Evolutionary conservation across 2,797 vertebrate species (phyloP), one percentile per base, ranked within the genome.

Genomic region (Thamnophis elegans): DNA sequence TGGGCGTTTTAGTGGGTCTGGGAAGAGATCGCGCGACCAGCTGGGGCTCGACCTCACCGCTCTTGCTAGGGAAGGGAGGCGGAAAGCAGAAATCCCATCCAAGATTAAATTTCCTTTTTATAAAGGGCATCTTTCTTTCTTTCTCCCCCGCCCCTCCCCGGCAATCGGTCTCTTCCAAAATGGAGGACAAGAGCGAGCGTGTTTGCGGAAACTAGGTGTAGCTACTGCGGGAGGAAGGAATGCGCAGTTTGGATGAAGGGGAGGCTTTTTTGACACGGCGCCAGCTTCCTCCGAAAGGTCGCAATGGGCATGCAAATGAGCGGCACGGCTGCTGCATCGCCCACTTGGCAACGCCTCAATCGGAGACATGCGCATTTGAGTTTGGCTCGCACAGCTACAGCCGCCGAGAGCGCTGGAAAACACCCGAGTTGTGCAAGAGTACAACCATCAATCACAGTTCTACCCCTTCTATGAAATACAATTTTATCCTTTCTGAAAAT

Each of bases 211-310:
- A 88, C 28, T n/a, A 56, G 58, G 87, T 7, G 36, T 58, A 60
- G 36, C 58, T 42, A 14, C 55, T 12, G 91, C 25, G 58, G 78
- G 68, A n/a, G 4, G 47, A 53, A 32, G 59, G 54, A 65, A 82
- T 82, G 73, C 73, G 36, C 73, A 47, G 47, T 82, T 47, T 47
- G 59, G 14, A 54, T 25, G 14, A 25, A 1, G 85, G 73, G 68
- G 90, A 58, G 91, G 92, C 88, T 73, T 56, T 88, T 85, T 87
- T 5, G 93, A 94, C 51, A 42, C 55, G 93, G 93, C 92, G 95
- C 95, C 95, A 96, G 94, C 94, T 94, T 92, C 36, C 32, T 54
- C 25, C 8, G 55, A 92, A 93, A 96, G 95, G 96, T 92, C 28
- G 89, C 91, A 87, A 59, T 0, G 92, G 94, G 92, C 93, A 95